These are phyloP conservation scores for Dicycla oo DNA, from an alignment of 2,888 invertebrate species.

Conservation along the genomic window DNA sequence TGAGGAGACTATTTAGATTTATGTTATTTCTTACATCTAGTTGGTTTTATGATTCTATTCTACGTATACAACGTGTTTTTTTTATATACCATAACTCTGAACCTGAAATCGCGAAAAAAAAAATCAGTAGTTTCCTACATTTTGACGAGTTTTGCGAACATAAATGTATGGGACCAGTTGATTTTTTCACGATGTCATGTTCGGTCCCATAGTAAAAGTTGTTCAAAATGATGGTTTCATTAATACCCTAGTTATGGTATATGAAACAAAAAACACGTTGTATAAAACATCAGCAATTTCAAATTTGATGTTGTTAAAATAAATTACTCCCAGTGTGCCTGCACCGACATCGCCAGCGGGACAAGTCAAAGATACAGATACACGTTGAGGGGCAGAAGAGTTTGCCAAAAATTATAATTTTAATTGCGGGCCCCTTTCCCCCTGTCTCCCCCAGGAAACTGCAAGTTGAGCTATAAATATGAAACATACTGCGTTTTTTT, in stretches of 20 bases:
- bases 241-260: too few species aligned
- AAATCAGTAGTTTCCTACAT: too few species aligned
- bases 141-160: too few species aligned
- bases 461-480: slow-evolving; percentile 73
- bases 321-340: slow-evolving; percentile 68
- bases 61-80: too few species aligned
- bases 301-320: slow-evolving; percentile 19
- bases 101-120: too few species aligned
- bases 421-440: slow-evolving; percentile 82
- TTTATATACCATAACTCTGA: too few species aligned
- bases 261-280: too few species aligned
- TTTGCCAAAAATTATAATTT: slow-evolving; percentile 91
- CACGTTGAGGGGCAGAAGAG: slow-evolving; percentile 82
- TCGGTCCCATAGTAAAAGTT: too few species aligned
- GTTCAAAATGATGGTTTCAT: too few species aligned
- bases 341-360: slow-evolving; percentile 75
- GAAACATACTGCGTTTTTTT: slow-evolving; percentile 69
- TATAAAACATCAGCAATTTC: not conserved
- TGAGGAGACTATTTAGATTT: not conserved
- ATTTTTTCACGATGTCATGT: too few species aligned
- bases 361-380: slow-evolving; percentile 88
- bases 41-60: too few species aligned
- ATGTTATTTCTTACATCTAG: not conserved
- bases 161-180: too few species aligned
- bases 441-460: slow-evolving; percentile 73